Evolutionary conservation across 1,140 invertebrate species (phyloP).

Genomic region (Druon quercuslanigerum): DNA sequence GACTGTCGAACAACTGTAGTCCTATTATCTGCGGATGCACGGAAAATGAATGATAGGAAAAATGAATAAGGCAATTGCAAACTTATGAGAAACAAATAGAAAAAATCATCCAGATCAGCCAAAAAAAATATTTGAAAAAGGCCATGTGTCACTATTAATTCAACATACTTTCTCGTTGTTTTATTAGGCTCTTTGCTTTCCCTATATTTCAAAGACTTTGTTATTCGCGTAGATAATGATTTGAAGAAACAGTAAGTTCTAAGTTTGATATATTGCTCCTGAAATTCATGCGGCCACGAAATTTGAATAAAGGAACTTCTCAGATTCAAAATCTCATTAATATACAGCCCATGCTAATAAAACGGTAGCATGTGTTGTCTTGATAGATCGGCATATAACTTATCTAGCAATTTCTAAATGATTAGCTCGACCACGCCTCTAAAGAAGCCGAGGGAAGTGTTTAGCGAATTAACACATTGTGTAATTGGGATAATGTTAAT

Average conservation of each 20-base stretch:
- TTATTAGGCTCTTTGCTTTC: no score
- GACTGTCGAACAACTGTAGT: constrained; percentile 44
- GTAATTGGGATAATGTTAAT: constrained; percentile 9
- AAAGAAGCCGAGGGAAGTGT: constrained; percentile 3
- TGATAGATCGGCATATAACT: constrained; percentile 35
- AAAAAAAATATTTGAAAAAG: no score
- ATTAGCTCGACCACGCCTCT: constrained; percentile 42
- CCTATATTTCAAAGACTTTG: no score
- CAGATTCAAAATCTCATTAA: constrained; percentile 37
- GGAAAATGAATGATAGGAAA: not conserved
- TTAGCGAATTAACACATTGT: constrained; percentile 18
- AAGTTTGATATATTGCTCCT: no score
- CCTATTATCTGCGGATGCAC: constrained; percentile 44
- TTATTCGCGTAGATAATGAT: no score
- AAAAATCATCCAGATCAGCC: no score
- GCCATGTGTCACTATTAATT: no score
- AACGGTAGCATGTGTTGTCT: constrained; percentile 41
- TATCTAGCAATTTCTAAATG: constrained; percentile 38
- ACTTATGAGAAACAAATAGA: not conserved
- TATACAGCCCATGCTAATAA: constrained; percentile 43
- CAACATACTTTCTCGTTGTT: no score
- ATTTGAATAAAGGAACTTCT: no score
- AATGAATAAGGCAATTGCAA: not conserved
- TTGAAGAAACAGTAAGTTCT: no score
- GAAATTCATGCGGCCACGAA: no score